These are phyloP conservation scores for Trichechus manatus DNA, from an alignment of 2,113 vertebrate genomes.

Conservation along the genomic window DNA sequence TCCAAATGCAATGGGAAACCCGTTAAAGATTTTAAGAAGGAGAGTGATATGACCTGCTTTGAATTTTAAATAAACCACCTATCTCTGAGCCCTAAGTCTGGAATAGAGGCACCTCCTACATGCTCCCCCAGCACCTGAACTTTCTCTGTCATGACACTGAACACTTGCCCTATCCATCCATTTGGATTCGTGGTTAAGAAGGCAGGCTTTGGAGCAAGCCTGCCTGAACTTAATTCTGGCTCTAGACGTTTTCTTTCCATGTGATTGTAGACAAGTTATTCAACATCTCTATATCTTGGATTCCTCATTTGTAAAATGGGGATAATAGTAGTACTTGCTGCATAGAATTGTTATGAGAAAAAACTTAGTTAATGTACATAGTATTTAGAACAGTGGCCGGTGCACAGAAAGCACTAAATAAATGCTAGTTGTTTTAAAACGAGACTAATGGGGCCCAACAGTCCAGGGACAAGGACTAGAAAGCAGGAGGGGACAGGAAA, in stretches of 20 bases:
- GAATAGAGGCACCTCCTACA: neutral
- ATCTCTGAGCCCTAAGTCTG: neutral
- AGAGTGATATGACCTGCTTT: neutral
- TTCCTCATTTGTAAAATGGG: conserved; percentile 4
- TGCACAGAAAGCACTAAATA: neutral
- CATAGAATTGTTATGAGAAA: neutral
- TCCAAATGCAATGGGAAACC: neutral
- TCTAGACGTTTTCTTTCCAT: neutral
- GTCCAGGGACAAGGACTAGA: too few species aligned
- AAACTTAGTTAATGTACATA: neutral
- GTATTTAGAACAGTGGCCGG: neutral
- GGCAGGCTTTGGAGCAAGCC: neutral
- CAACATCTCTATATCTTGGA: neutral
- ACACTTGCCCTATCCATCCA: neutral
- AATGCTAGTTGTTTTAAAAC: neutral
- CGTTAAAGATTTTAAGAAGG: conserved; percentile 2
- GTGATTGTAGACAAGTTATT: neutral
- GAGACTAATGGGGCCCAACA: too few species aligned
- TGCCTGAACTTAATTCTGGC: neutral
- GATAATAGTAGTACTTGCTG: neutral
- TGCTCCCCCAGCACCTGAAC: neutral
- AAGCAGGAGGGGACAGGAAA: too few species aligned
- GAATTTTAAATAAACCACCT: conserved; percentile 4
- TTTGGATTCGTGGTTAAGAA: neutral
- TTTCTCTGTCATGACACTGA: neutral